Percentiles rank a stretch among this genome's conserved stretches.
Conservation (phyloP, 2,888 invertebrate species). For the Aphrophora alni region DNA sequence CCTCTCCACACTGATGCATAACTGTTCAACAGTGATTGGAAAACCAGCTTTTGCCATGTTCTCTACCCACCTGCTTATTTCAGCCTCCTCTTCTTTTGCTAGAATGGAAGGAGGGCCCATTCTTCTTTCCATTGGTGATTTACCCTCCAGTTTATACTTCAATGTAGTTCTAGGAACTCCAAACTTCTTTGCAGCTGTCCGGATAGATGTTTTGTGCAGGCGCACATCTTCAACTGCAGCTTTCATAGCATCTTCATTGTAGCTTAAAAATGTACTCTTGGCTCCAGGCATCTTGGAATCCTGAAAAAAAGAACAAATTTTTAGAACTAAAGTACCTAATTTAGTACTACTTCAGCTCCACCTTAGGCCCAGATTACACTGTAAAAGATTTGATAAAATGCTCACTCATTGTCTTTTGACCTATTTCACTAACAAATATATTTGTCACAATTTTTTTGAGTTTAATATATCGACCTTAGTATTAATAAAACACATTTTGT, state of each 20-base stretch:
- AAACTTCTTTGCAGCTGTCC: constrained; percentile 23
- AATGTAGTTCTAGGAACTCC: constrained; percentile 15
- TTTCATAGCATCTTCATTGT: constrained; percentile 20
- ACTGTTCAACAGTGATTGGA: constrained; percentile 11
- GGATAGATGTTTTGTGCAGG: constrained; percentile 24
- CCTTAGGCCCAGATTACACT: not conserved
- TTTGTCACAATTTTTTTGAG: too few relatives aligned
- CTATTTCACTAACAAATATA: too few relatives aligned
- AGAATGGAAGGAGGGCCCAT: constrained; percentile 24
- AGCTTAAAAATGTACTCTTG: constrained; percentile 19
- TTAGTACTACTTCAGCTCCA: not conserved
- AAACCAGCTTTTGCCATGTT: constrained; percentile 28
- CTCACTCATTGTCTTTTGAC: constrained; percentile 12
- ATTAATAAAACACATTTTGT: too few relatives aligned
- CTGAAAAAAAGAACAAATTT: constrained; percentile 16
- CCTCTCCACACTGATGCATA: constrained; percentile 11
- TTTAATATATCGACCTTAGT: too few relatives aligned
- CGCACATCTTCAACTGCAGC: constrained; percentile 32
- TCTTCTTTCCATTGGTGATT: constrained; percentile 18
- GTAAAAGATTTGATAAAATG: not conserved
- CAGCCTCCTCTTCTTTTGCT: constrained; percentile 11
- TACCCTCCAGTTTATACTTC: constrained; percentile 24
- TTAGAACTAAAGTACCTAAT: constrained; percentile 9
- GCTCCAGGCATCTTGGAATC: constrained; percentile 23
- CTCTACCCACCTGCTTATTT: constrained; percentile 22